phyloP scores from a whole-genome alignment of 2,113 vertebrate genomes.

The Candoia aspera region DNA sequence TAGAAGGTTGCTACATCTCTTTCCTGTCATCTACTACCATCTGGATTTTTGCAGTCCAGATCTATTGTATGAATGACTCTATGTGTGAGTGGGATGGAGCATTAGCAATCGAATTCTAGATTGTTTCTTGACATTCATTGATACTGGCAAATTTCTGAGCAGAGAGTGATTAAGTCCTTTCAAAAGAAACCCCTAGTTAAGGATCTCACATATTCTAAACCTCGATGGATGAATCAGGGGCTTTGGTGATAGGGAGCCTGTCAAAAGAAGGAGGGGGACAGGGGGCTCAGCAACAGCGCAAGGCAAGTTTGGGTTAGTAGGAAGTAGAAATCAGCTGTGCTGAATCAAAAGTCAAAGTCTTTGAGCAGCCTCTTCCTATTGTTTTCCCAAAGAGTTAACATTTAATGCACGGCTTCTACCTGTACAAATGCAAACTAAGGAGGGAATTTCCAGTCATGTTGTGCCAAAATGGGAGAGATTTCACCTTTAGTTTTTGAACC shows the following conservation, averaged over 20 bases:
- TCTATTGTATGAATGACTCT: not conserved
- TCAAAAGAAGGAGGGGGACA: not conserved
- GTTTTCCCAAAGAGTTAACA: not conserved
- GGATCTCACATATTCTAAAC: not conserved
- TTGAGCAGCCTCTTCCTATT: not conserved
- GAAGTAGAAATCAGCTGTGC: not conserved
- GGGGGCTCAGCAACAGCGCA: not conserved
- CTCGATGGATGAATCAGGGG: not conserved
- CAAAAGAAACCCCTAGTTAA: slow-evolving; percentile 3
- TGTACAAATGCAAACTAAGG: too few relatives aligned
- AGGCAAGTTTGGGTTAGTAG: not conserved
- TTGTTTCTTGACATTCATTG: not conserved
- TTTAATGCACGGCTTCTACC: too few relatives aligned
- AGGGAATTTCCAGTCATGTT: too few relatives aligned
- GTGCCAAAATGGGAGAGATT: too few relatives aligned
- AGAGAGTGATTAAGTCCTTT: not conserved
- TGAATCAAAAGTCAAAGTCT: slow-evolving; percentile 7
- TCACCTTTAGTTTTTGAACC: too few relatives aligned
- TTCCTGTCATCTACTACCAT: too few relatives aligned
- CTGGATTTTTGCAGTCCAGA: too few relatives aligned
- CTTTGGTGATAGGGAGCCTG: not conserved
- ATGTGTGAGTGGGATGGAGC: not conserved
- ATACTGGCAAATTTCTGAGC: slow-evolving; percentile 20
- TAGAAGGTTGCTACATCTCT: too few relatives aligned
- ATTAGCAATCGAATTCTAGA: slow-evolving; percentile 9